Evolutionary conservation across 2,797 vertebrate genomes (phyloP), one percentile per base, ranked within the genome.

Genomic region (Mormyrus hasselquistii): DNA sequence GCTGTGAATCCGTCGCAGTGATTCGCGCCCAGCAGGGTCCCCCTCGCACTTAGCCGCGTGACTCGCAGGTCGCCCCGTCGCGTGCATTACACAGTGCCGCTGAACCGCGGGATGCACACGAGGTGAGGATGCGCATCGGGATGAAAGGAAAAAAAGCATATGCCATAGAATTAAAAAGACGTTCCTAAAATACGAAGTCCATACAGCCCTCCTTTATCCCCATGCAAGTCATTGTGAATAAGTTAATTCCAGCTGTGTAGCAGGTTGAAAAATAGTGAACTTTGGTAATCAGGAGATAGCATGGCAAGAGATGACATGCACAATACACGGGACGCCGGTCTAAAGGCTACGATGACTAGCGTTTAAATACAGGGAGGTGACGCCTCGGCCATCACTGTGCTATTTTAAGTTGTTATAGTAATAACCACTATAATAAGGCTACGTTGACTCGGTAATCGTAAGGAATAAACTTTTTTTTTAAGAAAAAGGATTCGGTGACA

Each of bases 1-100:
- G 88, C 89, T 90, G 73, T 86, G 88, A 90, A 88, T 73, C 90
- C 88, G 88, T n/a, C 1, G 69, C 90, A 65, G 90, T 76, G 76
- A 89, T 89, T 91, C 91, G 89, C 91, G 87, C 92, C 88, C 90
- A 90, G 92, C 91, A 65, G 91, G 90, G 41, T 50, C 83, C 73
- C 86, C 73, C 89, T 92, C 91, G 82, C 92, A 90, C 91, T 88
- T 88, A 41, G 86, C 86, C 69, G 65, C 50, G 82, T 87, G 86
- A 89, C 73, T 89, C 89, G 44, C 86, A 88, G 89, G 86, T 89
- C 89, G 84, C 55, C 89, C 88, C 89, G 84, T 82, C 22, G 91
- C 79, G 82, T 86, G 49, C 86, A 91, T 92, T 90, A 92, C 90
- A 92, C 91, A 92, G 90, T 88, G 91, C 90, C 84, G 57, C 90